Base-by-base conservation (phyloP, 2,113 vertebrate genomes). In the Nothoprocta perdicaria region DNA sequence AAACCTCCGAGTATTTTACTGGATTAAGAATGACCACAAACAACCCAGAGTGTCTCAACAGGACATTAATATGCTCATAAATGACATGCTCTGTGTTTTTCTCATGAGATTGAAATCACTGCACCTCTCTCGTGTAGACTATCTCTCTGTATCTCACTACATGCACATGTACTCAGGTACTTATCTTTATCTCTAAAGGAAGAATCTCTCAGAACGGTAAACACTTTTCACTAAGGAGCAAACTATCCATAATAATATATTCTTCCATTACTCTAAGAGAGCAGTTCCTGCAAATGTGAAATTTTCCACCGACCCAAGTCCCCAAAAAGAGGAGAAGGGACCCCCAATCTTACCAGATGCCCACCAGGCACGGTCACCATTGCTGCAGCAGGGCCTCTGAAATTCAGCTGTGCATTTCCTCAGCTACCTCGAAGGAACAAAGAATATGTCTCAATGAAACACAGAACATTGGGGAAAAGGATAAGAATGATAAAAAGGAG, bases 1-100 rank as follows among this genome's bases (percentile, higher is more conserved):
- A 95, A 96, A 65, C 63, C 76, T 68, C 84, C 91, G 95, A 88
- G 4, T 0, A 77, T 63, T 87, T 92, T 35, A 91, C 77, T 85
- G 91, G 91, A 77, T 93, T 90, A 92, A 43, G 94, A 74, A 74
- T 92, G 94, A 96, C 94, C 96, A 85, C 89, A 87, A 90, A 89
- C 92, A 95, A 61, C 80, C 45, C 63, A 23, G 72, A 87, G 91
- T 65, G 89, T 63, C 92, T 94, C 84, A 82, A 89, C 72, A 35
- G 24, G 91, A 85, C 84, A 78, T 82, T 87, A 95, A 82, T 84
- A 48, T 5, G 72, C 84, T 83, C 1, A 8, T 89, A 79, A 94
- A 83, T 93, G 89, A 85, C 90, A 43, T 6, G 55, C 80, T 40
- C 50, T 3, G 27, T 43, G 60, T 41, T 81, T 61, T 31, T 10